Evolutionary conservation across 1,140 invertebrate genomes (phyloP).

Genomic region (Chrysoperla carnea): DNA sequence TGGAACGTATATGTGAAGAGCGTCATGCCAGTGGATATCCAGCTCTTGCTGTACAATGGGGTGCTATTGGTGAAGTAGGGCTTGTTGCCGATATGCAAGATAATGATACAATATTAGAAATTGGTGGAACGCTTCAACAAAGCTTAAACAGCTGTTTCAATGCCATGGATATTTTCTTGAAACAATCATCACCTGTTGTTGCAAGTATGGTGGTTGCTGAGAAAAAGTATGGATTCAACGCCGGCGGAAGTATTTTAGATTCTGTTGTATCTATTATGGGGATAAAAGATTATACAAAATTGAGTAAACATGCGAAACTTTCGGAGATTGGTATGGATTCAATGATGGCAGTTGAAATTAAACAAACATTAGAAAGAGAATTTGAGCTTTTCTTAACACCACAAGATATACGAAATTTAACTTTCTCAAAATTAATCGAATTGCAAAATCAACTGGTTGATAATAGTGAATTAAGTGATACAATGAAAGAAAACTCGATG

Average conservation of each 20-base stretch:
- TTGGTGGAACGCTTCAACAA: constrained; percentile 35
- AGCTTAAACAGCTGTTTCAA: constrained; percentile 31
- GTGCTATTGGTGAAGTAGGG: constrained; percentile 40
- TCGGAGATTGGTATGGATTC: constrained; percentile 81
- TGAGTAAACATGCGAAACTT: constrained; percentile 46
- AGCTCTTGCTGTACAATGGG: constrained; percentile 18
- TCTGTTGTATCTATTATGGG: constrained; percentile 29
- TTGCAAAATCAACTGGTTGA: too few relatives aligned
- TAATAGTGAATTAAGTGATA: too few relatives aligned
- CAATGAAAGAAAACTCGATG: too few relatives aligned
- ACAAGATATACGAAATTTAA: constrained; percentile 35
- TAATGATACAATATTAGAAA: constrained; percentile 27
- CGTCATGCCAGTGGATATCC: constrained; percentile 28
- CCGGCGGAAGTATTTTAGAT: constrained; percentile 39
- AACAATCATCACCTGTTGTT: constrained; percentile 40
- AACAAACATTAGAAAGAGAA: constrained; percentile 46
- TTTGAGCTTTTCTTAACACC: constrained; percentile 38
- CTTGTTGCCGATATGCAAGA: constrained; percentile 31
- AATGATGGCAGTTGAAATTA: constrained; percentile 73
- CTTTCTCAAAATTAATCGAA: constrained; percentile 10
- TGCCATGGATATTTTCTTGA: constrained; percentile 44
- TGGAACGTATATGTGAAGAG: constrained; percentile 43
- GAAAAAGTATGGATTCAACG: constrained; percentile 33
- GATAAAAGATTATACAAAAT: constrained; percentile 30
- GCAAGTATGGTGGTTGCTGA: constrained; percentile 65